Evolutionary conservation across 1,140 invertebrate genomes (phyloP), one percentile per base, ranked within the genome.

Genomic region (Pseudoatta argentina): DNA sequence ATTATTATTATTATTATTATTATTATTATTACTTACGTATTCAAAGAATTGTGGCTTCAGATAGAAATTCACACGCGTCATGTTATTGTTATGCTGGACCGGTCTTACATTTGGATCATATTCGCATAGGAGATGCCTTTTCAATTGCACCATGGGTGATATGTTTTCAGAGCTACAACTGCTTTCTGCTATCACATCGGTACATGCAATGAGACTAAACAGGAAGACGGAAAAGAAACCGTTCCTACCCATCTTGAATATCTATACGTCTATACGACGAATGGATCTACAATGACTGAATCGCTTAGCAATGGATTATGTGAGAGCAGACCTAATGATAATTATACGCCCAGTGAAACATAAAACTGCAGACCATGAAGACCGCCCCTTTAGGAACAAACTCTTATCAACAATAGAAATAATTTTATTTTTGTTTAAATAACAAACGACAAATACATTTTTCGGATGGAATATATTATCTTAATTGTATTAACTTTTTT

Each of bases 91-190:
- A 27, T 93, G 85, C 0, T 87, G 27, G 3, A 94, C 91, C 0
- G 96, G 96, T 73, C 96, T 93, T 8, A 96, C 92, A 4, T 91
- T 91, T 6, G 91, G 87, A 76, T 96, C 95, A 86, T 96, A 96
- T 55, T 95, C 94, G 67, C 95, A 95, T 44, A 96, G 93, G 1
- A 96, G 85, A 73, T 95, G 92, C 8, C 91, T 91, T 88, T 95
- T 96, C 34, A 96, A 89, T 55, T 88, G 67, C 18, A 92, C 6
- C 4, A 91, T 53, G 0, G 61, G 12, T 3, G 92, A 91, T 55
- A 91, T 92, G 8, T 64, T 90, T 0, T 59, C 21, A 24, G 91
- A 86, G 6, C 12, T 71, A 34, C 77, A 81, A 71, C 14, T 48
- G 2, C 2, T 48, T 27, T 39, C 30, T 0, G 63, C 53, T 73